Evolutionary conservation across 2,113 vertebrate species (phyloP).

Genomic region (Pseudorhombus dupliciocellatus): DNA sequence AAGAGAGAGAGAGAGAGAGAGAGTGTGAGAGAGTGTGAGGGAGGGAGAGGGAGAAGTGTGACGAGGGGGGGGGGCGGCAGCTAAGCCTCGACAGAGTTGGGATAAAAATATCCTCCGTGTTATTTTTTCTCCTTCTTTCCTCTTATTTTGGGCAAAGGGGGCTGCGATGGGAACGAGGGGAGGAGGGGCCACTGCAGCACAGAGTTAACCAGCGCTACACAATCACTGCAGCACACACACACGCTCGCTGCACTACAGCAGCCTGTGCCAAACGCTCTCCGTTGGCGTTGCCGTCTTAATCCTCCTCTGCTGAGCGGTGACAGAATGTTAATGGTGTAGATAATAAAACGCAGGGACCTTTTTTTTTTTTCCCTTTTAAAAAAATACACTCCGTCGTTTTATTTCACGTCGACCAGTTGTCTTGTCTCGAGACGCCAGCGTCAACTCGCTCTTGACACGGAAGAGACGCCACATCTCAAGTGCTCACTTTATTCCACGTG

Average conservation of each 20-base stretch:
- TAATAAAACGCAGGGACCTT: not conserved
- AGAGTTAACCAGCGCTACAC: conserved; percentile 34
- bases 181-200: conserved; percentile 28
- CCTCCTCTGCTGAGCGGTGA: not conserved
- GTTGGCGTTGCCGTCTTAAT: conserved; percentile 5
- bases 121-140: conserved; percentile 43
- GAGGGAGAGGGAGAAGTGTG: conserved; percentile 26
- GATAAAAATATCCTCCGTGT: conserved; percentile 57
- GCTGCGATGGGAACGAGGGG: not conserved
- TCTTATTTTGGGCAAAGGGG: conserved; percentile 34
- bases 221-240: conserved; percentile 30
- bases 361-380: too few species aligned
- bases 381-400: not conserved
- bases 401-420: not conserved
- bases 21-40: conserved; percentile 5
- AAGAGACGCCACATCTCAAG: not conserved
- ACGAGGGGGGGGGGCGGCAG: conserved; percentile 15
- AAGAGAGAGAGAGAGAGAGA: conserved; percentile 16
- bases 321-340: not conserved
- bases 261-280: not conserved
- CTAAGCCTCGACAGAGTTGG: conserved; percentile 44
- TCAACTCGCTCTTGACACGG: conserved; percentile 5
- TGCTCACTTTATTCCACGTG: conserved; percentile 3
- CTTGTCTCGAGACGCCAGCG: not conserved
- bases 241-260: conserved; percentile 30